Percentiles rank a stretch among this genome's conserved stretches.
Conservation (phyloP, 2,797 vertebrate species). For the Emys orbicularis region DNA sequence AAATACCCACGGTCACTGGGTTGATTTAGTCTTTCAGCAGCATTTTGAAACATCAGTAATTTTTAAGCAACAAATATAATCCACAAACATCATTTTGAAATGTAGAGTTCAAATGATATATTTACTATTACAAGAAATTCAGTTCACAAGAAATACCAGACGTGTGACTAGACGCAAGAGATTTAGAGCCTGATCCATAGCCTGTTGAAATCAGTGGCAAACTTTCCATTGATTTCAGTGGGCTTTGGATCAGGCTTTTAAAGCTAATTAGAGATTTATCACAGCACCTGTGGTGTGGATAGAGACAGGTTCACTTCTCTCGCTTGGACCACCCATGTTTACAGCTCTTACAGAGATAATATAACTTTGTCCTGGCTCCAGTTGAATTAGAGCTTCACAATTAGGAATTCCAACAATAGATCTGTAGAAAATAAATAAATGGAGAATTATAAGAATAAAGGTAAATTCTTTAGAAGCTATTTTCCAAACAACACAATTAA, state of each 20-base stretch:
- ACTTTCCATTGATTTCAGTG: neutral
- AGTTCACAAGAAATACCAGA: conserved; percentile 15
- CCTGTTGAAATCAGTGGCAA: conserved; percentile 17
- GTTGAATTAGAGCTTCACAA: conserved; percentile 92
- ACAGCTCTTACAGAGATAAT: conserved; percentile 88
- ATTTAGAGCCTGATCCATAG: conserved; percentile 15
- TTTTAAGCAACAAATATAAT: conserved; percentile 13
- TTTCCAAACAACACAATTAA: conserved; percentile 22
- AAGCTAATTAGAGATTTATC: neutral
- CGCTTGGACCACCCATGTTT: conserved; percentile 90
- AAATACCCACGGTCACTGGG: fast-evolving
- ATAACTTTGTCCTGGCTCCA: conserved; percentile 87
- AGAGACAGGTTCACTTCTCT: conserved; percentile 82
- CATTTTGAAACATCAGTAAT: neutral
- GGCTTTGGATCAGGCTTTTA: neutral
- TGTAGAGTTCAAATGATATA: conserved; percentile 15
- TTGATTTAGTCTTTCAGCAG: neutral
- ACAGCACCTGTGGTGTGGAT: conserved; percentile 89
- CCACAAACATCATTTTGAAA: neutral
- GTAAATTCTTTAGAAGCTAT: neutral
- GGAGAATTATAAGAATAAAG: conserved; percentile 17
- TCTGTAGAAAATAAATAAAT: conserved; percentile 75
- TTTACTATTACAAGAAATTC: neutral
- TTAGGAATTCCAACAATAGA: conserved; percentile 93
- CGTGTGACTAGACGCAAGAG: conserved; percentile 34